Evolutionary conservation across 2,888 invertebrate genomes (phyloP), one percentile per base, ranked within the genome.

Genomic region (Gymnosoma rotundatum): DNA sequence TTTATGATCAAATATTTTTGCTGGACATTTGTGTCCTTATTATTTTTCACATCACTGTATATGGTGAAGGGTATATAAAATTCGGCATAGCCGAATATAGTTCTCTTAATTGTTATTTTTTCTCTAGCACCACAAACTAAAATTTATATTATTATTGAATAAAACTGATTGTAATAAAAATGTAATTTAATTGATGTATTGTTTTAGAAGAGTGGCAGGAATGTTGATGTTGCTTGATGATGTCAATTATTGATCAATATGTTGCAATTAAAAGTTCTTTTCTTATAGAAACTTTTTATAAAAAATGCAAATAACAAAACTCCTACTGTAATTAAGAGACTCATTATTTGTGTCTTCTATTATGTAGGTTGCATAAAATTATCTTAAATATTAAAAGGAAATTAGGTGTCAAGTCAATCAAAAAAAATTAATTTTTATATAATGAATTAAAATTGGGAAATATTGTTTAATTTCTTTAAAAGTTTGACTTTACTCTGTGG

Each of bases 261-360:
- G 45, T 36, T 64, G 58, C 25, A 70, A 16, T 58, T 32, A 8
- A 10, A 45, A 25, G 21, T 25, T 42, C 8, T 56, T 56, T 48
- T 48, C 16, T 48, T 48, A 5, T 6, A 48, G 6, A 4, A 48
- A 48, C 5, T 48, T 48, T 32, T n/a, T 16, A 16, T 48, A n/a
- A 48, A 48, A 6, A 48, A 48, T 48, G 2, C 16, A 48, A 48
- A 16, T 16, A 50, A 32, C n/a, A 66, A 60, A 73, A 36, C 78
- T 36, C 78, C 73, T 61, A 78, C 63, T 67, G 61, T 50, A 70
- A 82, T 70, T 70, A 75, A 60, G 56, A 58, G 63, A 48, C 25
- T 58, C 48, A 80, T 74, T 63, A 54, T 32, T 32, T 32, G 48
- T 60, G 52, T 38, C 60, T 61, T 76, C 54, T 14, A 38, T 20